Conservation (phyloP, 2,888 invertebrate species). For the Yponomeuta sedellus region DNA sequence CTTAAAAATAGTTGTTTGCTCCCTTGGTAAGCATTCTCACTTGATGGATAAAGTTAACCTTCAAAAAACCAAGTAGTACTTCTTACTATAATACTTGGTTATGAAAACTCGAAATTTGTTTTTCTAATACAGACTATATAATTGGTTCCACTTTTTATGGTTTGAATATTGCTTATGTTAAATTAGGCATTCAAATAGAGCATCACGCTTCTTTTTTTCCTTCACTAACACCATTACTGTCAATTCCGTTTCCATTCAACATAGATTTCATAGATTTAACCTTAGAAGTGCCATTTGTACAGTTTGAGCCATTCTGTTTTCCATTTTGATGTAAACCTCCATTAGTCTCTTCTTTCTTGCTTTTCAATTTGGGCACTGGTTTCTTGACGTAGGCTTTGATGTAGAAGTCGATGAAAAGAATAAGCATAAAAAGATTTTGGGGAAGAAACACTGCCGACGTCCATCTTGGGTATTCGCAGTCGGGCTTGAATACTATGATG, state of each 20-base stretch:
- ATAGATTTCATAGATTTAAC: neutral
- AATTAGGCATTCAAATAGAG: neutral
- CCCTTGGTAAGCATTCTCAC: no score
- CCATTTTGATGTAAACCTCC: neutral
- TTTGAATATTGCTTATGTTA: neutral
- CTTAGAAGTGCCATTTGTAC: neutral
- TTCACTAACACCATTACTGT: neutral
- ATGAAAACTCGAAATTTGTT: no score
- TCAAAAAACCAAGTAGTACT: no score
- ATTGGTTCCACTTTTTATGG: no score
- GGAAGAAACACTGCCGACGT: constrained; percentile 73
- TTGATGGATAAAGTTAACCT: no score
- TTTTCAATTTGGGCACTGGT: constrained; percentile 19
- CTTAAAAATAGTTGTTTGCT: no score
- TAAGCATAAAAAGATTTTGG: constrained; percentile 80
- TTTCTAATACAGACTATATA: no score
- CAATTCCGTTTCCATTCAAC: neutral
- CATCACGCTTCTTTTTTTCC: neutral
- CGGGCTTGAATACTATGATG: constrained; percentile 54
- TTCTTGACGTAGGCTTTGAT: constrained; percentile 75
- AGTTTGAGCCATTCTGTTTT: neutral
- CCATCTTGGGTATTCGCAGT: constrained; percentile 79
- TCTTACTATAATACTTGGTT: no score
- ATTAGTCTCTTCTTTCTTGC: neutral
- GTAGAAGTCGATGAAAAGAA: constrained; percentile 82